A percentile compares a stretch with the other conserved stretches of the same genome.
phyloP scores from a whole-genome alignment of 2,888 invertebrate species.

The Tetramorium bicarinatum region DNA sequence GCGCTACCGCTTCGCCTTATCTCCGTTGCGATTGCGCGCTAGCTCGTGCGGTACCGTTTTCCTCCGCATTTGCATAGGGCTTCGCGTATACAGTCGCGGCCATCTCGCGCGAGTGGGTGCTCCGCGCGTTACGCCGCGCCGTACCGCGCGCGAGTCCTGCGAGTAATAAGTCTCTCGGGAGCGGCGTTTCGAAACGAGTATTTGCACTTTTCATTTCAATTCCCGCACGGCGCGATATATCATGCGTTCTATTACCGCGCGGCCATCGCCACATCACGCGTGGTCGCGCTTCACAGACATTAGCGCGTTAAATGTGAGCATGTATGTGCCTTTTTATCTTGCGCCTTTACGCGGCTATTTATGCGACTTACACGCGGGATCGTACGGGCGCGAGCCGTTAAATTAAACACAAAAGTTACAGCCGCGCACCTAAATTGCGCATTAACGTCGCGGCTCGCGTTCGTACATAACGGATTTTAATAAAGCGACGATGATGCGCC shows the following conservation, averaged over 20 bases:
- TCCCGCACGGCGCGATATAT: slow-evolving; percentile 48
- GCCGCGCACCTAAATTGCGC: slow-evolving; percentile 32
- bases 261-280: slow-evolving; percentile 19
- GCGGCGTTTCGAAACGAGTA: slow-evolving; percentile 47
- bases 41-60: slow-evolving; percentile 66
- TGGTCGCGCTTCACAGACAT: slow-evolving; percentile 35
- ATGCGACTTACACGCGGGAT: slow-evolving; percentile 34
- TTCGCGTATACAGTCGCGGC: slow-evolving; percentile 32
- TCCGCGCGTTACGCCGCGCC: slow-evolving; percentile 2
- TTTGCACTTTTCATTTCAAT: slow-evolving; percentile 56
- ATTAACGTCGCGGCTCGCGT: slow-evolving; percentile 24
- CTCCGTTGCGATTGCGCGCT: slow-evolving; percentile 55
- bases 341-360: slow-evolving; percentile 40
- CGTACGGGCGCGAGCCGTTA: slow-evolving; percentile 22
- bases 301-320: slow-evolving; percentile 41
- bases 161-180: slow-evolving; percentile 53
- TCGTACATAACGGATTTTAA: slow-evolving; percentile 37
- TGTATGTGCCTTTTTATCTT: slow-evolving; percentile 46
- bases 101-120: neutral
- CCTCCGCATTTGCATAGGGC: slow-evolving; percentile 67
- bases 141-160: neutral
- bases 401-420: slow-evolving; percentile 50
- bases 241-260: slow-evolving; percentile 49
- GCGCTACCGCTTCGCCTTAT: slow-evolving; percentile 74
- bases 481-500: slow-evolving; percentile 33